phyloP scores from a whole-genome alignment of 2,888 invertebrate genomes.

The Pterostichus niger region DNA sequence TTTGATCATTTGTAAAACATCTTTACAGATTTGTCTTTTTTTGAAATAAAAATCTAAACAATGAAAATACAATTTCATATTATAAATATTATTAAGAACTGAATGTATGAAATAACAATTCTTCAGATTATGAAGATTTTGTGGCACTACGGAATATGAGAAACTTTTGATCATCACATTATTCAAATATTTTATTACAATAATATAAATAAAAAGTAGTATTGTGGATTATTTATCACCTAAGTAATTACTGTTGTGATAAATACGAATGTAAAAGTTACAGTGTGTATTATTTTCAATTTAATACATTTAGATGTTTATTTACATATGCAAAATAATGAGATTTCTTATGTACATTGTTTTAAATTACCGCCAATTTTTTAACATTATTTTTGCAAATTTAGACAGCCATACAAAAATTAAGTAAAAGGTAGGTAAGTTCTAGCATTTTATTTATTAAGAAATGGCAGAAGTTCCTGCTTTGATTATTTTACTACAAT shows the following conservation, averaged over 20 bases:
- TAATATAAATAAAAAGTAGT: slow-evolving; percentile 37
- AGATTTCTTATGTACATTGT: background rate
- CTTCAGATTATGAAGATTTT: slow-evolving; percentile 14
- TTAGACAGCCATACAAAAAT: background rate
- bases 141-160: slow-evolving; percentile 23
- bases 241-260: slow-evolving; percentile 50
- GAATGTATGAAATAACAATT: slow-evolving; percentile 32
- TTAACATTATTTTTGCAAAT: background rate
- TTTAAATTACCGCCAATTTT: too few species aligned
- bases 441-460: background rate
- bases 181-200: slow-evolving; percentile 48
- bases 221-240: slow-evolving; percentile 50
- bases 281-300: slow-evolving; percentile 53
- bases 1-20: slow-evolving; percentile 50
- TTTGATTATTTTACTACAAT: background rate
- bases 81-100: slow-evolving; percentile 39
- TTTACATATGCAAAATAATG: slow-evolving; percentile 40
- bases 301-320: slow-evolving; percentile 53
- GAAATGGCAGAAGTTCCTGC: background rate
- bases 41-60: slow-evolving; percentile 51
- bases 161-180: slow-evolving; percentile 34
- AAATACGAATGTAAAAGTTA: slow-evolving; percentile 52
- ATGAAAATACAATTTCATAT: slow-evolving; percentile 41
- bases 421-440: slow-evolving; percentile 35
- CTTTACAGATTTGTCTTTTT: slow-evolving; percentile 53